Evolutionary conservation across 53 echinoderm and acorn worm species (phyloP).

Genomic region (Henricia sp.): DNA sequence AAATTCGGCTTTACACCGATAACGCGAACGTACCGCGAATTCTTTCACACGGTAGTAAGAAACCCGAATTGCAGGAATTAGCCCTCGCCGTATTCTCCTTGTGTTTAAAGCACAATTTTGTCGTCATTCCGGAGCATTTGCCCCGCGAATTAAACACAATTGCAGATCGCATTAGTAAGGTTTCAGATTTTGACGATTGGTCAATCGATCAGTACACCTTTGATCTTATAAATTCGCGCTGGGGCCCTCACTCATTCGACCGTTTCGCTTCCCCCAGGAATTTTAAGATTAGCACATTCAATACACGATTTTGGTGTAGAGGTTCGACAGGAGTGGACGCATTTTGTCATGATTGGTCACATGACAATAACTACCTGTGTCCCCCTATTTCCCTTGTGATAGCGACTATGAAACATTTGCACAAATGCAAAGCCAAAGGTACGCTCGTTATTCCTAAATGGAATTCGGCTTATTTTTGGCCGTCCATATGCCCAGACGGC

Average conservation of each 20-base stretch:
- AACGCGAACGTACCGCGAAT: slow-evolving; percentile 29
- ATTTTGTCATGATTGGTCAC: slow-evolving; percentile 38
- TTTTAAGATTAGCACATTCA: slow-evolving; percentile 1
- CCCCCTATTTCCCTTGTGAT: slow-evolving; percentile 42
- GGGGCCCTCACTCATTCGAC: slow-evolving; percentile 67
- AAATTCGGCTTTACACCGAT: slow-evolving; percentile 15
- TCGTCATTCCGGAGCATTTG: slow-evolving; percentile 33
- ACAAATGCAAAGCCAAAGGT: neutral
- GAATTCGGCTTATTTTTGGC: too few relatives aligned
- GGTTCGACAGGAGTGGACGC: slow-evolving; percentile 55
- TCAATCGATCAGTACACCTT: slow-evolving; percentile 33
- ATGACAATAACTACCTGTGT: slow-evolving; percentile 55
- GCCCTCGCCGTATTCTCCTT: slow-evolving; percentile 12
- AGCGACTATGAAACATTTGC: slow-evolving; percentile 15
- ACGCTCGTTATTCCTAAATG: slow-evolving; percentile 16
- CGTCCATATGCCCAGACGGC: slow-evolving; percentile 43
- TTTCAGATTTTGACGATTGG: slow-evolving; percentile 50
- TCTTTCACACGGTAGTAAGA: slow-evolving; percentile 13
- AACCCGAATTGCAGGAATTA: slow-evolving; percentile 38
- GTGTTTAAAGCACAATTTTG: slow-evolving; percentile 4
- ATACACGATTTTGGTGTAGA: slow-evolving; percentile 51
- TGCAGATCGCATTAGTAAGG: slow-evolving; percentile 34
- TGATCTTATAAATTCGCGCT: slow-evolving; percentile 21
- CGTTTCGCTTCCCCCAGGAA: slow-evolving; percentile 51
- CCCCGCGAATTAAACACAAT: slow-evolving; percentile 31